Base-by-base conservation (phyloP, 1,140 invertebrate species). In the Lucilia sericata region DNA sequence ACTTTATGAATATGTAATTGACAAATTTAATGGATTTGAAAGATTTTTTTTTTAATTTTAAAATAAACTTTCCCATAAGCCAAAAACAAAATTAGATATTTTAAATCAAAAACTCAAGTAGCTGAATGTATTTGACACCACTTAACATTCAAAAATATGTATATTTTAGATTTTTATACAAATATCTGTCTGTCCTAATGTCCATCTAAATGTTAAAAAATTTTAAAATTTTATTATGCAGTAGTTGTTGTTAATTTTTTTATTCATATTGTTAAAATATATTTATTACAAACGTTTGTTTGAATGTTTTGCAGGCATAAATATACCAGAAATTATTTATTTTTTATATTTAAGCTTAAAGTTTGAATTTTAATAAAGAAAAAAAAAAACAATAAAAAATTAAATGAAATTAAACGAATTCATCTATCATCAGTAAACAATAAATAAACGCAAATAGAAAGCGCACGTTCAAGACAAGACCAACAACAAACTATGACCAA, bases 361-460 rank as follows among this genome's bases (percentile, higher is more conserved):
- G 19, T 70, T 60, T 19, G n/a, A 21, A 21, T 70, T 70, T 70
- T 60, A n/a, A 60, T n/a, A 60, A 60, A n/a, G 14, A 60, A 60
- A 60, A 17, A 74, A 25, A 21, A 42, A 74, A 25, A 30, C 25
- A 21, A 42, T n/a, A 49, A 78, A 78, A 19, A 42, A 10, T 21
- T 65, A 60, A 60, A 82, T 82, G 47, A 55, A 60, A 82, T 82
- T 82, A 60, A 82, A 82, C 36, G 51, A 82, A 82, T 70, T 34
- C 51, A 88, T 88, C 87, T 88, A 89, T 89, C 88, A 89, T 86
- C 87, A 88, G 87, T 87, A 88, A 88, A 88, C 88, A 88, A 89
- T 89, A 87, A 86, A 88, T 86, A 88, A 87, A 89, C 86, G 88
- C 88, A 89, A 89, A 89, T 89, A 89, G 88, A 89, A 89, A 89